Evolutionary conservation across 2,113 vertebrate genomes (phyloP).

Genomic region (Ceyx margarethae): DNA sequence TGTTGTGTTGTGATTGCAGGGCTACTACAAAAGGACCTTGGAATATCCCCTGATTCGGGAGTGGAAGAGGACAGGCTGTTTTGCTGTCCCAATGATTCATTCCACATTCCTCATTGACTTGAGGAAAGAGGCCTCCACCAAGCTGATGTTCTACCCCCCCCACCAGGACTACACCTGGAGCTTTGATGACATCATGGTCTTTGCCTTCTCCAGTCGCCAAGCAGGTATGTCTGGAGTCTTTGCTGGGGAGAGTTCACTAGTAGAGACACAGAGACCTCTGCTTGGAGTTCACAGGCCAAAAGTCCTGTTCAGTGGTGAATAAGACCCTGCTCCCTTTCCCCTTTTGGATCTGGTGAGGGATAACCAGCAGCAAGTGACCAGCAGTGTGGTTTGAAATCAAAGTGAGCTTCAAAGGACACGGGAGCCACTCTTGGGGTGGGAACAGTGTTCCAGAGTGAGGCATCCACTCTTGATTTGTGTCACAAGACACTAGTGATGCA

Average conservation of each 20-base stretch:
- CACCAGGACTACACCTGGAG: slow-evolving; percentile 95
- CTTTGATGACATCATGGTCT: slow-evolving; percentile 98
- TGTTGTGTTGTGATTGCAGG: slow-evolving; percentile 72
- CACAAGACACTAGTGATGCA: neutral
- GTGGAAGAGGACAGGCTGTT: slow-evolving; percentile 92
- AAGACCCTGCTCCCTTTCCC: neutral
- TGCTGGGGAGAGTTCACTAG: neutral
- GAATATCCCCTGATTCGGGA: slow-evolving; percentile 93
- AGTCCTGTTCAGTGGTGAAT: neutral
- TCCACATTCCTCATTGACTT: slow-evolving; percentile 94
- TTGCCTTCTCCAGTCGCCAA: slow-evolving; percentile 92
- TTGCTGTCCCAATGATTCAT: slow-evolving; percentile 93
- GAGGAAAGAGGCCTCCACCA: slow-evolving; percentile 82
- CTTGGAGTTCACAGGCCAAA: neutral
- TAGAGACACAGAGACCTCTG: neutral
- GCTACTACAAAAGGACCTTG: slow-evolving; percentile 92
- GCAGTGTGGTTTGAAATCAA: neutral
- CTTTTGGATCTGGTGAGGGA: neutral
- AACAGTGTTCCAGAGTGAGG: neutral
- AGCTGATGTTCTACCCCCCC: slow-evolving; percentile 87
- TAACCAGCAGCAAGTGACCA: neutral
- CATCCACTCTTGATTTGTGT: neutral
- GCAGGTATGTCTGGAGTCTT: slow-evolving; percentile 77
- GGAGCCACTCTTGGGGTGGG: neutral
- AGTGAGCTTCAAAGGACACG: neutral